Percentiles rank a stretch among this genome's conserved stretches.
Evolutionary conservation across 2,113 vertebrate genomes (phyloP).

Genomic region (Axis porcinus): DNA sequence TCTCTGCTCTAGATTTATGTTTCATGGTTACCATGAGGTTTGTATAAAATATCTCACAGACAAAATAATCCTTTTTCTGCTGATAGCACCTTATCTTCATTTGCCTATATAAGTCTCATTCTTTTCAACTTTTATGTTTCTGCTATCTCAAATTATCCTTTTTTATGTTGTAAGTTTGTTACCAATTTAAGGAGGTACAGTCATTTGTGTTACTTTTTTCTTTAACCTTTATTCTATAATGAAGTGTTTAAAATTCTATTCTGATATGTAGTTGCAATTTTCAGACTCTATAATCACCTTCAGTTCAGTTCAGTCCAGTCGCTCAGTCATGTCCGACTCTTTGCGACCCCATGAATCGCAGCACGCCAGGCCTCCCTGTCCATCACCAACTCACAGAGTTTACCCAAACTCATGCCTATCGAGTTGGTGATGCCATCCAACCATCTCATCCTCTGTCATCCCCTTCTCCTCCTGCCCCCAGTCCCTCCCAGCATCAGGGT

Average conservation of each 20-base stretch:
- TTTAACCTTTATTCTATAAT: background rate
- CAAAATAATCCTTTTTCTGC: background rate
- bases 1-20: background rate
- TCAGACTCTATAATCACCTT: background rate
- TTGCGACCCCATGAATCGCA: too few relatives aligned
- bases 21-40: background rate
- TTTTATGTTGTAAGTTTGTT: background rate
- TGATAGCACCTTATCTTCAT: background rate
- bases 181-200: fast-evolving
- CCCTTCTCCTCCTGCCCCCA: too few relatives aligned
- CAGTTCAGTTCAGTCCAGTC: too few relatives aligned
- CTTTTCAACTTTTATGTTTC: background rate
- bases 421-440: too few relatives aligned
- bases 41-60: background rate
- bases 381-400: too few relatives aligned
- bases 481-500: too few relatives aligned
- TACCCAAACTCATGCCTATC: too few relatives aligned
- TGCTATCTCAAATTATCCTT: background rate
- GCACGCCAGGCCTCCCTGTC: too few relatives aligned
- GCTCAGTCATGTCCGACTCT: too few relatives aligned
- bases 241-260: background rate
- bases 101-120: background rate
- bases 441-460: too few relatives aligned
- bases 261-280: background rate
- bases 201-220: background rate